Conservation (phyloP, 2,888 invertebrate species). For the Eustalomyia histrio region DNA sequence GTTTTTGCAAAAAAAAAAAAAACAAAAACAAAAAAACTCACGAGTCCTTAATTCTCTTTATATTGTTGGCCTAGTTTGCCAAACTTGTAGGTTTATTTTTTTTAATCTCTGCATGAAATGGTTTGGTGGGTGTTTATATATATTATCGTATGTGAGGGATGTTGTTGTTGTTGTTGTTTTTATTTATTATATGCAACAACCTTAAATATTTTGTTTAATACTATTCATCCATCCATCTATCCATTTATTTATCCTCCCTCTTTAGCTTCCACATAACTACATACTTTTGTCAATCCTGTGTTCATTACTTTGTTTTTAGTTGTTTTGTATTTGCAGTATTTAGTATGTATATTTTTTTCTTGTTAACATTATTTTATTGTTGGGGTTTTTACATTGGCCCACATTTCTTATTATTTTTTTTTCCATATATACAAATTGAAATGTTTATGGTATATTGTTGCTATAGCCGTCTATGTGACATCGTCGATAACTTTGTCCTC, state of each 20-base stretch:
- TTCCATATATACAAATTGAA: slow-evolving; percentile 5
- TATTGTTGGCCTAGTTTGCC: slow-evolving; percentile 51
- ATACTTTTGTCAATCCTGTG: not conserved
- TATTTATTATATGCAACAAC: slow-evolving; percentile 34
- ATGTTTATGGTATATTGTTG: slow-evolving; percentile 8
- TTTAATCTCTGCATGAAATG: not conserved
- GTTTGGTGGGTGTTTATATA: not conserved
- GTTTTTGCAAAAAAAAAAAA: slow-evolving; percentile 41
- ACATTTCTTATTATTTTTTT: slow-evolving; percentile 50
- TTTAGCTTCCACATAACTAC: not conserved
- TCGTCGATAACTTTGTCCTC: slow-evolving; percentile 57
- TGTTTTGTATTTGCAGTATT: not conserved
- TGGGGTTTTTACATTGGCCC: slow-evolving; percentile 67
- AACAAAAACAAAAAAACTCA: slow-evolving; percentile 14
- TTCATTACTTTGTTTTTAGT: not conserved
- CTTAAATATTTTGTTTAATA: not conserved
- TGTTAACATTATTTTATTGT: slow-evolving; percentile 21
- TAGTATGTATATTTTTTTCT: not conserved
- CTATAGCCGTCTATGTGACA: slow-evolving; percentile 1
- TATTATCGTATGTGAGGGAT: not conserved
- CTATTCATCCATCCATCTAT: not conserved
- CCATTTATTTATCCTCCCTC: not conserved
- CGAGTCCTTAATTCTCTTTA: slow-evolving; percentile 35
- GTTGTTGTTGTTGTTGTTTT: slow-evolving; percentile 2
- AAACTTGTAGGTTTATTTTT: slow-evolving; percentile 33